Percentiles rank a stretch among this genome's conserved stretches.
phyloP scores from a whole-genome alignment of 2,888 invertebrate species.

The Tetragonisca angustula region DNA sequence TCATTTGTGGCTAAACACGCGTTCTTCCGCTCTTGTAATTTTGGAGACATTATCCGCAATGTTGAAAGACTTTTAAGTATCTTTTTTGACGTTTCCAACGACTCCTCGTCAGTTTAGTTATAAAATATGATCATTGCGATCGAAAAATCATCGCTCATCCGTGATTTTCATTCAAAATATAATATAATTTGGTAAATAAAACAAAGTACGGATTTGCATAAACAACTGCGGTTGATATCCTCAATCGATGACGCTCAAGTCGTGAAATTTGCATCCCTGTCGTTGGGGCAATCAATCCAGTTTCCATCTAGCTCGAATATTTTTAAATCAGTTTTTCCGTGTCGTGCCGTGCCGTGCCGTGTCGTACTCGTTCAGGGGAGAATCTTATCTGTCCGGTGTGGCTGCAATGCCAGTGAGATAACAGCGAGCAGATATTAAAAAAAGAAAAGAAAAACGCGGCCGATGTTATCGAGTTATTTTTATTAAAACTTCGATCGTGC shows the following conservation, averaged over 20 bases:
- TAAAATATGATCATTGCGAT: no score
- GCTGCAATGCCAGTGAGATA: slow-evolving; percentile 29
- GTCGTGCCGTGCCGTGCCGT: no score
- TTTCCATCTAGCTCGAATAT: neutral
- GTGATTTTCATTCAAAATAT: neutral
- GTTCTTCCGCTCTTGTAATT: no score
- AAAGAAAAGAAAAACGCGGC: neutral
- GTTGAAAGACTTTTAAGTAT: no score
- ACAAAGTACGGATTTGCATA: neutral
- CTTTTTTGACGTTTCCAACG: no score
- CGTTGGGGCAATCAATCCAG: neutral
- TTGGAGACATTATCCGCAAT: no score
- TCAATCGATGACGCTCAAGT: neutral
- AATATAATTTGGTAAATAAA: neutral
- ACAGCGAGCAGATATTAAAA: slow-evolving; percentile 45
- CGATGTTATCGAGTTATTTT: slow-evolving; percentile 73
- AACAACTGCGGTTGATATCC: neutral
- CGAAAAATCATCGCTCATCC: no score
- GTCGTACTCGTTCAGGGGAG: neutral
- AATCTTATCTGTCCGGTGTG: slow-evolving; percentile 5
- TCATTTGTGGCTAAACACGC: no score
- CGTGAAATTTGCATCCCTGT: neutral
- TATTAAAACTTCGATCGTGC: slow-evolving; percentile 78
- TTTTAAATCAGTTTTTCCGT: neutral
- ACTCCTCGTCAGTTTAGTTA: no score